Percentiles rank a stretch among this genome's conserved stretches.
These are phyloP conservation scores for Heteromyza rotundicornis DNA, from an alignment of 2,888 invertebrate genomes.

Conservation along the genomic window DNA sequence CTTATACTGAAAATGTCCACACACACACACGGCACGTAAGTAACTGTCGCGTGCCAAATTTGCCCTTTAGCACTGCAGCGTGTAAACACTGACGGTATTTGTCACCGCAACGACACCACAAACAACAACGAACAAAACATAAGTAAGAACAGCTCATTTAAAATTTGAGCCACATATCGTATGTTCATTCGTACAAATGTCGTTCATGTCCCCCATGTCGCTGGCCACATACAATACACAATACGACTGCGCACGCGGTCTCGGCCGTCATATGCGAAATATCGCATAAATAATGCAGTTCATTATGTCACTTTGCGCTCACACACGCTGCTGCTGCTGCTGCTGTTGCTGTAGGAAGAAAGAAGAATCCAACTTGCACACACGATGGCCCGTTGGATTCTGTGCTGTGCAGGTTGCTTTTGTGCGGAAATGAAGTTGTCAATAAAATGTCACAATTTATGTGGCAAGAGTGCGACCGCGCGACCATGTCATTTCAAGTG, in stretches of 20 bases:
- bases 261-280: slow-evolving; percentile 9
- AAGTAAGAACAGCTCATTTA: too few relatives aligned
- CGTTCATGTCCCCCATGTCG: neutral
- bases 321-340: slow-evolving; percentile 35
- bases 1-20: neutral
- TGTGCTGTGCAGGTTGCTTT: neutral
- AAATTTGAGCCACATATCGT: neutral
- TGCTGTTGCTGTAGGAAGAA: too few relatives aligned
- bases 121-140: too few relatives aligned
- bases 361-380: too few relatives aligned
- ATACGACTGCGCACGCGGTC: neutral
- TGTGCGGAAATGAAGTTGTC: slow-evolving; percentile 51
- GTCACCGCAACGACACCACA: too few relatives aligned
- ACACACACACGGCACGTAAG: neutral
- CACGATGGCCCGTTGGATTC: neutral
- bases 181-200: neutral
- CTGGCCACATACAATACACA: neutral
- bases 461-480: slow-evolving; percentile 16
- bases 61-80: neutral
- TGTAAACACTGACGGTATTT: neutral
- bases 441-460: slow-evolving; percentile 52
- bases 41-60: neutral
- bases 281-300: slow-evolving; percentile 52
- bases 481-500: too few relatives aligned
- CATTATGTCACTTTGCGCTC: slow-evolving; percentile 52